Evolutionary conservation across 2,113 vertebrate species (phyloP).

Genomic region (Petroica traversi): DNA sequence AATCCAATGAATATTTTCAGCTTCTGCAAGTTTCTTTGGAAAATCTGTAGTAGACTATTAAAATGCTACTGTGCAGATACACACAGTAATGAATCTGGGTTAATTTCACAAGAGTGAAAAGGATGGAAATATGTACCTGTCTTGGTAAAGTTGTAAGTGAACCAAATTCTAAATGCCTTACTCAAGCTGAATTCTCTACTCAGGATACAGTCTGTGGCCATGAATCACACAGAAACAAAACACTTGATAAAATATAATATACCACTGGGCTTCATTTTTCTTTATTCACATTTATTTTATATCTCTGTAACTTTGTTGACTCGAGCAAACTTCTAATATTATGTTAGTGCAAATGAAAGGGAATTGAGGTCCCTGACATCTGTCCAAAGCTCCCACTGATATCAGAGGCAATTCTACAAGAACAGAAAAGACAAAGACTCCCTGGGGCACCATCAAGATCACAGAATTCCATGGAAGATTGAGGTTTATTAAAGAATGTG

Average conservation of each 20-base stretch:
- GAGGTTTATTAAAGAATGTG: conserved; percentile 67
- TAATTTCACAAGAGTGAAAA: neutral
- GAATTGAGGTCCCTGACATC: conserved; percentile 44
- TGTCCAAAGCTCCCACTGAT: conserved; percentile 62
- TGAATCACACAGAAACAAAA: neutral
- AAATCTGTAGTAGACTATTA: neutral
- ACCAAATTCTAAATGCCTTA: neutral
- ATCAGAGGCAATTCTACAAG: conserved; percentile 55
- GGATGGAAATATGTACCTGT: neutral
- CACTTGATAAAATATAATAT: conserved; percentile 14
- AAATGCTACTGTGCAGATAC: neutral
- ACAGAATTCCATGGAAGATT: conserved; percentile 67
- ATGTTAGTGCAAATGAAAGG: conserved; percentile 51
- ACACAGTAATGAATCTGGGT: neutral
- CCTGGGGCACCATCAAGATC: conserved; percentile 54
- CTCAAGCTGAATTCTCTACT: neutral
- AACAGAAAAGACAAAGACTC: conserved; percentile 66
- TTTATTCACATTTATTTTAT: conserved; percentile 29
- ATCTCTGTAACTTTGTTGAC: conserved; percentile 34
- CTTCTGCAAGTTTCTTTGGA: neutral
- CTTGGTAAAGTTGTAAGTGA: neutral
- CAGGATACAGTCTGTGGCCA: neutral
- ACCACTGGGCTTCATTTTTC: conserved; percentile 20
- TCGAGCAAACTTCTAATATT: conserved; percentile 40
- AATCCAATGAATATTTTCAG: neutral